A percentile compares a stretch with the other conserved stretches of the same genome.
Conservation (phyloP, 2,113 vertebrate species). For the Myotis yumanensis region DNA sequence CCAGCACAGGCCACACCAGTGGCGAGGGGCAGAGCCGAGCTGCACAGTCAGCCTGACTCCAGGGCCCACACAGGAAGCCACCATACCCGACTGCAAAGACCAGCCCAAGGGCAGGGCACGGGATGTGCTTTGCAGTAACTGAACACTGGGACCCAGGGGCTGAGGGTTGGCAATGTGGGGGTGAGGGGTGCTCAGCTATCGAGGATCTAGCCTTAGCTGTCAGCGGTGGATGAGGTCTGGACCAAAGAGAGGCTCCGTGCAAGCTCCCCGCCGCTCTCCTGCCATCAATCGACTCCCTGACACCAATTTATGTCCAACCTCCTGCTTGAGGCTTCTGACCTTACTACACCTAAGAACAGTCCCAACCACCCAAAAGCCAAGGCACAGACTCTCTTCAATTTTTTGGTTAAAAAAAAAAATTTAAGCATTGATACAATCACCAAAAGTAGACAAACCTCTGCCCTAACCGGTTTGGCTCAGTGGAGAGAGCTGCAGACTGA, state of each 20-base stretch:
- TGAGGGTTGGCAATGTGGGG: too few relatives aligned
- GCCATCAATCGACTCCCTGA: neutral
- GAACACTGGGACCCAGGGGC: neutral
- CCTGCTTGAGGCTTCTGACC: neutral
- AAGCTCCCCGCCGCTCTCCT: fast-evolving
- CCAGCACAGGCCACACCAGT: neutral
- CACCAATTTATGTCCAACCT: neutral
- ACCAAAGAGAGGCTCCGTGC: fast-evolving
- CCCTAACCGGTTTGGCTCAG: too few relatives aligned
- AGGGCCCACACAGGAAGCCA: neutral
- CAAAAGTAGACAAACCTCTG: neutral
- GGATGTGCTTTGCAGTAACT: neutral
- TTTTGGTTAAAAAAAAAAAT: neutral
- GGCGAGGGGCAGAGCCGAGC: neutral
- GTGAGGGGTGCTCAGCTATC: neutral
- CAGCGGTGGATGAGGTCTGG: neutral
- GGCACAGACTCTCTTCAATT: neutral
- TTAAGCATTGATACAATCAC: neutral
- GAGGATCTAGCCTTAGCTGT: neutral
- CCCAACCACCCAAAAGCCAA: neutral
- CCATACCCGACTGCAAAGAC: neutral
- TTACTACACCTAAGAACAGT: neutral
- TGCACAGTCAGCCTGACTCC: neutral
- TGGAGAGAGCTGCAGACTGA: too few relatives aligned
- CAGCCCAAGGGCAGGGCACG: neutral